These are phyloP conservation scores for Lasiommata megera DNA, from an alignment of 2,888 invertebrate genomes.

Conservation along the genomic window DNA sequence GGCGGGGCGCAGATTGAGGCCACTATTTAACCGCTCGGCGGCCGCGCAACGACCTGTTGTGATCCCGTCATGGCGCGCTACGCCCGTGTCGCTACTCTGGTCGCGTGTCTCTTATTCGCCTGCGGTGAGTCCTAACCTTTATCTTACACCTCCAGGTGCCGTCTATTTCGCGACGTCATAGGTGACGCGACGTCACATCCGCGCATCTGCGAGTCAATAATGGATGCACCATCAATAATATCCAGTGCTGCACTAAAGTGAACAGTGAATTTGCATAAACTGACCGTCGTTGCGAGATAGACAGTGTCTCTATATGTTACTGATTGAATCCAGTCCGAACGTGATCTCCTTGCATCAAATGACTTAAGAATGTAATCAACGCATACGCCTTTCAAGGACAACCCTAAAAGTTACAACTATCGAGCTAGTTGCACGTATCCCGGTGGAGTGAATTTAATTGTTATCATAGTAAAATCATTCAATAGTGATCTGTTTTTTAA, in stretches of 20 bases:
- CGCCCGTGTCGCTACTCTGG: slow-evolving; percentile 80
- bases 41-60: slow-evolving; percentile 81
- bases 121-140: slow-evolving; percentile 81
- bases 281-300: slow-evolving; percentile 61
- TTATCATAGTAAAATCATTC: slow-evolving; percentile 20
- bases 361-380: slow-evolving; percentile 61
- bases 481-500: slow-evolving; percentile 19
- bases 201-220: slow-evolving; percentile 55
- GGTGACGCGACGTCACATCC: slow-evolving; percentile 58
- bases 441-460: slow-evolving; percentile 43
- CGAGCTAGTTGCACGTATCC: slow-evolving; percentile 46
- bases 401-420: slow-evolving; percentile 50
- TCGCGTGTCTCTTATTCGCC: slow-evolving; percentile 79
- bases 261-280: slow-evolving; percentile 69
- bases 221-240: slow-evolving; percentile 55
- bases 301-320: slow-evolving; percentile 60
- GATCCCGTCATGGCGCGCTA: slow-evolving; percentile 82
- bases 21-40: slow-evolving; percentile 79
- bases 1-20: slow-evolving; percentile 79
- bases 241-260: slow-evolving; percentile 66
- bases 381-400: slow-evolving; percentile 68
- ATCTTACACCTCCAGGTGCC: slow-evolving; percentile 70
- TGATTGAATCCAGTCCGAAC: slow-evolving; percentile 58
- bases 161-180: slow-evolving; percentile 75
- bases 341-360: slow-evolving; percentile 61